These are phyloP conservation scores for Dryadula phaetusa DNA, from an alignment of 2,888 invertebrate genomes.

Conservation along the genomic window DNA sequence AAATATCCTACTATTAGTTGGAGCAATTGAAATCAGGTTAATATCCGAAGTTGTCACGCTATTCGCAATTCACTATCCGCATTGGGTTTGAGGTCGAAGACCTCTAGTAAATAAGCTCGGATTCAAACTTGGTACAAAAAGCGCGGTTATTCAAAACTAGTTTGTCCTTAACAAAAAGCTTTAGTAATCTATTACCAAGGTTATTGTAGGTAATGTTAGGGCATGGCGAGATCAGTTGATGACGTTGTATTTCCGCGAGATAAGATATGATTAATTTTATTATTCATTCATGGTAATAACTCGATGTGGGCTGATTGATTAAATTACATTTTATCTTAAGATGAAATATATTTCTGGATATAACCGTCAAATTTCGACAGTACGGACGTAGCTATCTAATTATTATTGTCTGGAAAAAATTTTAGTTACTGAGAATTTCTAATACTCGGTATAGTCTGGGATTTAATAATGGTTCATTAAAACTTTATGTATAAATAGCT, in stretches of 20 bases:
- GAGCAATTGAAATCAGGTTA: constrained; percentile 18
- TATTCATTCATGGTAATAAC: background rate
- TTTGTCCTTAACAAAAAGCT: constrained; percentile 19
- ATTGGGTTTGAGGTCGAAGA: constrained; percentile 26
- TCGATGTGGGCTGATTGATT: background rate
- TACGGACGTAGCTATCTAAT: too few relatives aligned
- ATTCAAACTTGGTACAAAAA: constrained; percentile 21
- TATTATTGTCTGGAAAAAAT: constrained; percentile 3
- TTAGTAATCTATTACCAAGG: background rate
- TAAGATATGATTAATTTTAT: background rate
- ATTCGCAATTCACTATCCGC: constrained; percentile 20
- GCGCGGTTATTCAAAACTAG: constrained; percentile 6
- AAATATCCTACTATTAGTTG: constrained; percentile 1
- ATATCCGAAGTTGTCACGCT: constrained; percentile 20
- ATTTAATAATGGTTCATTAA: constrained; percentile 7
- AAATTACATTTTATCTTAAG: background rate
- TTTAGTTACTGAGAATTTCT: background rate
- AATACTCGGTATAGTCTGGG: constrained; percentile 1
- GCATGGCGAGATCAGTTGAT: background rate
- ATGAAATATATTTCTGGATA: background rate
- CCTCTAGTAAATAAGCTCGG: constrained; percentile 15
- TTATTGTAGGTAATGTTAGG: background rate
- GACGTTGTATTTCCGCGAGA: constrained; percentile 6
- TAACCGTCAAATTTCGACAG: background rate
- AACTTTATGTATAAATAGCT: background rate